Percentiles rank a stretch among this genome's conserved stretches.
These are phyloP conservation scores for Zosterops pallidus DNA, from an alignment of 2,113 vertebrate genomes.

Conservation along the genomic window DNA sequence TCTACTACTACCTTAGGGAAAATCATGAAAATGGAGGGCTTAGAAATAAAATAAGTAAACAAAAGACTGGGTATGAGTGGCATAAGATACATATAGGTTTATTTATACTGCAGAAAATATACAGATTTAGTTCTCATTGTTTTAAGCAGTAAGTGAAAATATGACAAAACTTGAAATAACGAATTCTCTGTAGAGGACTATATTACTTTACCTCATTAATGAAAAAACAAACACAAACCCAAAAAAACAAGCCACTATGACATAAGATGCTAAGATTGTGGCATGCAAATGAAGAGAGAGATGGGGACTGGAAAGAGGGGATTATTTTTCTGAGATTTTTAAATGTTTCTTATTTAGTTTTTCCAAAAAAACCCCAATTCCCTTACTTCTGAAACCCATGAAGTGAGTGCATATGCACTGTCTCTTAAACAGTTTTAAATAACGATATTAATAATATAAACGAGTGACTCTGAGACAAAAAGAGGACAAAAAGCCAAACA, in stretches of 20 bases:
- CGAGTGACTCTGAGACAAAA: not conserved
- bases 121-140: not conserved
- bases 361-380: accelerated
- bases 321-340: not conserved
- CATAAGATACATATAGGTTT: not conserved
- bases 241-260: not conserved
- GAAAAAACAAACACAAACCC: not conserved
- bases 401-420: not conserved
- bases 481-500: not conserved
- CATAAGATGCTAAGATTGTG: not conserved
- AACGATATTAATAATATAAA: not conserved
- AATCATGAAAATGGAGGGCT: not conserved
- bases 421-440: not conserved
- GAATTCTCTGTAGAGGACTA: not conserved
- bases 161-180: not conserved
- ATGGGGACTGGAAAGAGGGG: not conserved
- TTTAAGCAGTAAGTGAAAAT: not conserved
- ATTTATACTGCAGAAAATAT: not conserved
- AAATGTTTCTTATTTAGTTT: not conserved
- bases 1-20: not conserved
- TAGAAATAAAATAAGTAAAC: not conserved
- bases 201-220: not conserved
- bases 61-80: not conserved
- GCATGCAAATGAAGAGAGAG: not conserved
- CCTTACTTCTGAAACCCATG: not conserved